Conservation (phyloP, 2,888 invertebrate species). For the Panzeria rudis region DNA sequence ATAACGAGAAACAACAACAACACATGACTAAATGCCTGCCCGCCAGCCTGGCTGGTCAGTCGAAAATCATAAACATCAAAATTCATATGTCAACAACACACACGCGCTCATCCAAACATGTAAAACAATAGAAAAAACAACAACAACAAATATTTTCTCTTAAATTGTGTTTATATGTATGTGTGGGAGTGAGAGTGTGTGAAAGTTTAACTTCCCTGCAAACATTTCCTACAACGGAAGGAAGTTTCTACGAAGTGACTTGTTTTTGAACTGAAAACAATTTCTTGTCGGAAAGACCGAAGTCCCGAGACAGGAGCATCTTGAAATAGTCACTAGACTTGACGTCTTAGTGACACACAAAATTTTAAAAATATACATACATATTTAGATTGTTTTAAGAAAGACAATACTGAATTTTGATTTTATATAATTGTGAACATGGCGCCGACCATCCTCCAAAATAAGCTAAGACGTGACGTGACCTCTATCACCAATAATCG, state of each 20-base stretch:
- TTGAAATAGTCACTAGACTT: too few species aligned
- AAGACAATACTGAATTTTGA: too few species aligned
- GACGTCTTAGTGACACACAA: too few species aligned
- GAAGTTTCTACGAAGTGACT: background rate
- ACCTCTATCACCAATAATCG: too few species aligned
- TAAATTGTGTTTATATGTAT: background rate
- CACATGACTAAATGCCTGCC: background rate
- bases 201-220: background rate
- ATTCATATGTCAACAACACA: slow-evolving; percentile 72
- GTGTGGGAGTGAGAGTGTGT: background rate
- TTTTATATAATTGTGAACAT: too few species aligned
- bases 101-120: background rate
- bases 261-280: background rate
- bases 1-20: background rate
- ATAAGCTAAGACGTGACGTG: too few species aligned
- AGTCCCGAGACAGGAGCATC: too few species aligned
- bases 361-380: too few species aligned
- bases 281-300: too few species aligned
- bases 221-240: background rate
- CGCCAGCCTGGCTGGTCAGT: slow-evolving; percentile 51
- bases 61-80: slow-evolving; percentile 71
- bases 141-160: background rate
- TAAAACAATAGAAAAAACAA: slow-evolving; percentile 3
- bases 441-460: too few species aligned
- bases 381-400: too few species aligned